Evolutionary conservation across 2,113 vertebrate genomes (phyloP).

Genomic region (Cisticola juncidis): DNA sequence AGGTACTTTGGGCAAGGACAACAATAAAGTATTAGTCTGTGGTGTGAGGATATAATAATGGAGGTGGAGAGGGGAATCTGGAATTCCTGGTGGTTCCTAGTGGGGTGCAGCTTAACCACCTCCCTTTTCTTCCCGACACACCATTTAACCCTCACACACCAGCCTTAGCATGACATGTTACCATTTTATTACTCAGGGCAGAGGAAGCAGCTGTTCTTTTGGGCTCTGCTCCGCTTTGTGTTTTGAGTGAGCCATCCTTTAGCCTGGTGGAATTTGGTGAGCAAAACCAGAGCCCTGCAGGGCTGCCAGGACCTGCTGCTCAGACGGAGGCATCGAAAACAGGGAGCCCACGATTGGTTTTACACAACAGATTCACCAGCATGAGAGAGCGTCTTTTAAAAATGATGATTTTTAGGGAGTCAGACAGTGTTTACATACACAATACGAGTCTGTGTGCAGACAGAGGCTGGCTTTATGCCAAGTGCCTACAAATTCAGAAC

Average conservation of each 20-base stretch:
- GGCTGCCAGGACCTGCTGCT: background rate
- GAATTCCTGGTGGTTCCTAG: background rate
- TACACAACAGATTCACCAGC: slow-evolving; percentile 34
- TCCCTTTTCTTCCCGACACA: background rate
- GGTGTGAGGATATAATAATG: background rate
- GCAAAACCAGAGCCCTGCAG: background rate
- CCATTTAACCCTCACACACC: background rate
- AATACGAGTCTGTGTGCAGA: slow-evolving; percentile 45
- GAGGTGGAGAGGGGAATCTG: too few relatives aligned
- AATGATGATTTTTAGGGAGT: slow-evolving; percentile 27
- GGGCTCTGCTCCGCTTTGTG: background rate
- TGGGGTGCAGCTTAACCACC: background rate
- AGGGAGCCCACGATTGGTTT: slow-evolving; percentile 59
- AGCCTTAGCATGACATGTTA: background rate
- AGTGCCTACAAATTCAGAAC: background rate
- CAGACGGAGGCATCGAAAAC: slow-evolving; percentile 4
- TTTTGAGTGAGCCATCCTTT: background rate
- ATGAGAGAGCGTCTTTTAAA: slow-evolving; percentile 8
- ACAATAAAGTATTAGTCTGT: background rate
- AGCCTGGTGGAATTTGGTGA: slow-evolving; percentile 19
- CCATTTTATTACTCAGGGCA: background rate
- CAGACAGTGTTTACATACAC: slow-evolving; percentile 68
- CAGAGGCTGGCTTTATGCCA: slow-evolving; percentile 38
- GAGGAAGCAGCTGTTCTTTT: background rate
- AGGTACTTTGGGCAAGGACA: background rate